Evolutionary conservation across 2,888 invertebrate genomes (phyloP).

Genomic region (Lomographa bimaculata): DNA sequence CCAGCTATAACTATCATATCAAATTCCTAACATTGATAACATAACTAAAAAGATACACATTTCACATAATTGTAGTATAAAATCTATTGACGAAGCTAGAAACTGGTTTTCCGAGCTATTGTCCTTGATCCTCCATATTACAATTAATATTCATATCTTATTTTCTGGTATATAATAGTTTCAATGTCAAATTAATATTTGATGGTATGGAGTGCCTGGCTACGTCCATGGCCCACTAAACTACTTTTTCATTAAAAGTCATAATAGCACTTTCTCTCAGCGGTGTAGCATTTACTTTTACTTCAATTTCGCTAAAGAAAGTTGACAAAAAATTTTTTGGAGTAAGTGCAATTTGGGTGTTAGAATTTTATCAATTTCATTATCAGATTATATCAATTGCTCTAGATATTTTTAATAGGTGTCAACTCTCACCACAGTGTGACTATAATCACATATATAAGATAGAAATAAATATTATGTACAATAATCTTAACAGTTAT

Average conservation of each 20-base stretch:
- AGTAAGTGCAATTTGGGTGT: constrained; percentile 1
- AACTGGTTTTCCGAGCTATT: constrained; percentile 61
- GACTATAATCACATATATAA: no score
- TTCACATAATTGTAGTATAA: constrained; percentile 15
- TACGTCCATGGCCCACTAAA: constrained; percentile 46
- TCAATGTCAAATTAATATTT: constrained; percentile 15
- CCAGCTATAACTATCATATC: background rate
- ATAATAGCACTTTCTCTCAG: constrained; percentile 45
- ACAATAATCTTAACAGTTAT: no score
- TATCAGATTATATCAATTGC: constrained; percentile 22
- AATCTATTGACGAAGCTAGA: constrained; percentile 44
- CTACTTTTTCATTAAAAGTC: constrained; percentile 38
- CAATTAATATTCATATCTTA: constrained; percentile 40
- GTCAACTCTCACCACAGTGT: no score
- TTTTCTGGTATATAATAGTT: constrained; percentile 14
- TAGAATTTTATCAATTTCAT: constrained; percentile 5
- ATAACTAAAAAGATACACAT: no score
- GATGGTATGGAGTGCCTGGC: constrained; percentile 5
- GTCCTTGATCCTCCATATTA: constrained; percentile 58
- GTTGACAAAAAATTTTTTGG: background rate
- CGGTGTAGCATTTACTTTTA: constrained; percentile 24
- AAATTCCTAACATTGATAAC: no score
- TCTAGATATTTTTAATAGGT: no score
- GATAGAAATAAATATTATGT: no score
- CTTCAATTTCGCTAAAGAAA: constrained; percentile 16